Conservation (phyloP, 2,888 invertebrate genomes). For the Toxonevra muliebris region DNA sequence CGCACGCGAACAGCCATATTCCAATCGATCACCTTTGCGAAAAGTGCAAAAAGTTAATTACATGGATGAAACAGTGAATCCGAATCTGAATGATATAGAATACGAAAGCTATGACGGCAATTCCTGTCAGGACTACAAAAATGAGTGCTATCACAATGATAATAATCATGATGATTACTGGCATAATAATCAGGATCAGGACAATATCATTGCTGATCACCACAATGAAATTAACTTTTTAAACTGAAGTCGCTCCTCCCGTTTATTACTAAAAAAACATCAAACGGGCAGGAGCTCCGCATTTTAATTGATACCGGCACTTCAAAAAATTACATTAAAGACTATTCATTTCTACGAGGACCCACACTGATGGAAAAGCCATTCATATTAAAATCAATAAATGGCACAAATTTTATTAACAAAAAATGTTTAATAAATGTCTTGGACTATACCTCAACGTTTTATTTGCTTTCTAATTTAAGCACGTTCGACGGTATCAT, state of each 20-base stretch:
- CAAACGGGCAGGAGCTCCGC: conserved; percentile 13
- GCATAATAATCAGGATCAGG: too few species aligned
- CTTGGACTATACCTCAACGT: conserved; percentile 19
- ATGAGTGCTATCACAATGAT: not conserved
- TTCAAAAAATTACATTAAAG: conserved; percentile 22
- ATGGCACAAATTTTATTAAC: conserved; percentile 20
- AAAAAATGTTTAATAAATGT: conserved; percentile 19
- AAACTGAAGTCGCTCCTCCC: conserved; percentile 9
- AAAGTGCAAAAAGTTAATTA: conserved; percentile 10
- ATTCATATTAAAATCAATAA: conserved; percentile 24
- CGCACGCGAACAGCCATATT: conserved; percentile 7
- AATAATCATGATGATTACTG: not conserved
- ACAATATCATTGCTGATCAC: not conserved
- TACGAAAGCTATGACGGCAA: not conserved
- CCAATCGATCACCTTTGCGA: not conserved
- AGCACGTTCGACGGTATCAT: conserved; percentile 28
- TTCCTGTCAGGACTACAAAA: too few species aligned
- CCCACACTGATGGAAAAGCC: conserved; percentile 3
- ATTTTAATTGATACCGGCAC: conserved; percentile 22
- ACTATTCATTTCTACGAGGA: not conserved
- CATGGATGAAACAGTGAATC: conserved; percentile 1
- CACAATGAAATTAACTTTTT: conserved; percentile 21
- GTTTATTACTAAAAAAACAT: conserved; percentile 1
- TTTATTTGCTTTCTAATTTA: conserved; percentile 22
- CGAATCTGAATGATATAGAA: not conserved